These are phyloP conservation scores for Caenorhabditis remanei DNA, from an alignment of 1,140 invertebrate species.

Conservation along the genomic window DNA sequence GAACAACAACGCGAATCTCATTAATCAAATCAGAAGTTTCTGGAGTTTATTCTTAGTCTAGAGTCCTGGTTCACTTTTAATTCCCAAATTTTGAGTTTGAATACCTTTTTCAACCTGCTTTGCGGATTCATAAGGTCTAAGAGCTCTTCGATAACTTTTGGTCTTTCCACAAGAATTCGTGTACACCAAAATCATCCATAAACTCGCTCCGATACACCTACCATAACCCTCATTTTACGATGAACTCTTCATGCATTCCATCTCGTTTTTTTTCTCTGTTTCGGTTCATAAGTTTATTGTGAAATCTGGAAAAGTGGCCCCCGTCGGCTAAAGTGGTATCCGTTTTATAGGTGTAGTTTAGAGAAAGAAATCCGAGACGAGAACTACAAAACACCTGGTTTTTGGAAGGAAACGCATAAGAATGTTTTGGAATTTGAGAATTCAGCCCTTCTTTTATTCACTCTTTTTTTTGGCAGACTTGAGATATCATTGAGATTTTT, in stretches of 20 bases:
- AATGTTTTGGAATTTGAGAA: too few species aligned
- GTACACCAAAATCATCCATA: not conserved
- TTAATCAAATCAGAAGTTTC: conserved; percentile 6
- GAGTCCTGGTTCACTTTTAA: not conserved
- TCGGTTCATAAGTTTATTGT: conserved; percentile 7
- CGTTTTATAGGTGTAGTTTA: not conserved
- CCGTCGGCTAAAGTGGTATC: not conserved
- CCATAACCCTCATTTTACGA: conserved; percentile 16
- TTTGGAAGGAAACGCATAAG: too few species aligned
- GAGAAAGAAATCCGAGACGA: too few species aligned
- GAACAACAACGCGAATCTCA: not conserved
- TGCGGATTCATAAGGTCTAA: too few species aligned
- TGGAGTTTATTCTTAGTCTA: not conserved
- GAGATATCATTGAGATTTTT: too few species aligned
- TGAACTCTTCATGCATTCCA: not conserved
- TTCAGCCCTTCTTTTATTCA: not conserved
- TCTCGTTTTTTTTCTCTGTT: too few species aligned
- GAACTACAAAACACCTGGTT: not conserved
- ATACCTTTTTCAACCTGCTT: too few species aligned
- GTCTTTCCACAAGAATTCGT: too few species aligned
- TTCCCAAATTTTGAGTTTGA: too few species aligned
- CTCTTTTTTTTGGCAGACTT: not conserved
- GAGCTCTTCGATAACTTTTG: too few species aligned
- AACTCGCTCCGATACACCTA: not conserved
- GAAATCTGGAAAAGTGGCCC: not conserved